Conservation (phyloP, 2,113 vertebrate species). For the Apodemus speciosus region DNA sequence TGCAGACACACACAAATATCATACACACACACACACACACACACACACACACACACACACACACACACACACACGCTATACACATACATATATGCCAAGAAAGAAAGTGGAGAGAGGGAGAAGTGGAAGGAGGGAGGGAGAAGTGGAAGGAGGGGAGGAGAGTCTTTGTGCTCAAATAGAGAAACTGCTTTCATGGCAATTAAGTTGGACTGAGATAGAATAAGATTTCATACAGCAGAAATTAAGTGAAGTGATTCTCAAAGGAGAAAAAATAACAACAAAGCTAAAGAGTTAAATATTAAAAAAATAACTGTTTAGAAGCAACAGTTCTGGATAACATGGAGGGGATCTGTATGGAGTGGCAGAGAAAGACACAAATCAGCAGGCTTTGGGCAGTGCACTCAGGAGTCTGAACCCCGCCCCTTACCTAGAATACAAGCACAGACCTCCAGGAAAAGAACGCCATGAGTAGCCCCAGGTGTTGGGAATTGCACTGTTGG, state of each 20-base stretch:
- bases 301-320: neutral
- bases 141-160: neutral
- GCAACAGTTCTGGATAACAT: neutral
- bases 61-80: neutral
- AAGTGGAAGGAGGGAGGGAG: too few species aligned
- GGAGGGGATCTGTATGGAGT: too few species aligned
- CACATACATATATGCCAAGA: neutral
- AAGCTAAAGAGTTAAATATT: neutral
- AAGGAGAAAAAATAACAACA: neutral
- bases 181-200: neutral
- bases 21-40: neutral
- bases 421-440: neutral
- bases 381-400: neutral
- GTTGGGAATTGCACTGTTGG: neutral
- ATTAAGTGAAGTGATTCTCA: neutral
- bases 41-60: neutral
- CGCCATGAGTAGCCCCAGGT: neutral
- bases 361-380: neutral
- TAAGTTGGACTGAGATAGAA: neutral
- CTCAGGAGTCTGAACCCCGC: neutral
- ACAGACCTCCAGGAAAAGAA: neutral
- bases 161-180: too few species aligned
- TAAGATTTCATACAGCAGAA: neutral
- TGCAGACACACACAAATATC: neutral
- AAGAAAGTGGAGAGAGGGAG: neutral